These are phyloP conservation scores for Hoplodrina blanda DNA, from an alignment of 2,888 invertebrate species.

Conservation along the genomic window DNA sequence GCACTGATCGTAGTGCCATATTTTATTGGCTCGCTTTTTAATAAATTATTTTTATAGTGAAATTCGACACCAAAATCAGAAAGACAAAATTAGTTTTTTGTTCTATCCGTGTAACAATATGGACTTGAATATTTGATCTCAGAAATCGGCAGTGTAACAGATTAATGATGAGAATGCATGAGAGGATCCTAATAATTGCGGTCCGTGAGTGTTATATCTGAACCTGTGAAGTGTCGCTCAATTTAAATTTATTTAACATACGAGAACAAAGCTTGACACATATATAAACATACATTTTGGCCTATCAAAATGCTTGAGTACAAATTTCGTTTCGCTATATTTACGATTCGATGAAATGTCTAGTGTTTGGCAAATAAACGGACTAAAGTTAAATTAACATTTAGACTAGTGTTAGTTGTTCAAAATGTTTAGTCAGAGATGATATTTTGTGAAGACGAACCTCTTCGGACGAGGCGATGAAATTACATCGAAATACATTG, in stretches of 20 bases:
- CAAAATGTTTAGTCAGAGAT: conserved; percentile 79
- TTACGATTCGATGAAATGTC: conserved; percentile 56
- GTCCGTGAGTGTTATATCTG: conserved; percentile 57
- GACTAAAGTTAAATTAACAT: conserved; percentile 70
- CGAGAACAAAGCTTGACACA: conserved; percentile 57
- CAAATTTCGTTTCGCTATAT: conserved; percentile 74
- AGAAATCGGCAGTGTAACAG: conserved; percentile 78
- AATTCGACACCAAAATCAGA: conserved; percentile 89
- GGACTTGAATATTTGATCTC: conserved; percentile 88
- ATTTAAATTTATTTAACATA: conserved; percentile 66
- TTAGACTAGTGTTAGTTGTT: conserved; percentile 67
- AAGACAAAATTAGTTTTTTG: conserved; percentile 80
- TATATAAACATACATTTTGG: conserved; percentile 69
- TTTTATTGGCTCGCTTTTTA: conserved; percentile 86
- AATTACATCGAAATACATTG: conserved; percentile 78
- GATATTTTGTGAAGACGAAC: conserved; percentile 83
- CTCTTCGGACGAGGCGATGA: conserved; percentile 68
- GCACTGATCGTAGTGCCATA: conserved; percentile 90
- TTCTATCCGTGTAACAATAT: conserved; percentile 79
- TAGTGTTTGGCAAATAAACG: conserved; percentile 63
- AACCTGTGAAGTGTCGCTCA: conserved; percentile 71
- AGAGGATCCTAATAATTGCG: conserved; percentile 47
- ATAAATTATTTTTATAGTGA: conserved; percentile 84
- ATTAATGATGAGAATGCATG: conserved; percentile 65
- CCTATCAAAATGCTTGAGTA: conserved; percentile 81